Evolutionary conservation across 2,113 vertebrate species (phyloP).

Genomic region (Pseudopipra pipra): DNA sequence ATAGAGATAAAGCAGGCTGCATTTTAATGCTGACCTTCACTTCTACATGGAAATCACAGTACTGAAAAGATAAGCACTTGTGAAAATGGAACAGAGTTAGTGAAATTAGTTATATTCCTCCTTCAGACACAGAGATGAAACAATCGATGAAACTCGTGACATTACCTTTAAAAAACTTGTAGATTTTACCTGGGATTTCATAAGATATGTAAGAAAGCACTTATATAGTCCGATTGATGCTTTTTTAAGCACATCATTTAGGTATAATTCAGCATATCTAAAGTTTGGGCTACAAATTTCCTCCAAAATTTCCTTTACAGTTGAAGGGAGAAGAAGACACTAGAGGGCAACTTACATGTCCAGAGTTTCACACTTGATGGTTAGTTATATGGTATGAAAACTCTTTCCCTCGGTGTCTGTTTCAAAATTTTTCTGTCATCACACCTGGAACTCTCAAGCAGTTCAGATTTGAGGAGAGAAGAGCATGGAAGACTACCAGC

Average conservation of each 20-base stretch:
- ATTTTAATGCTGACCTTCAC: neutral
- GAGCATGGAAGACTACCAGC: neutral
- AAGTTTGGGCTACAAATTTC: neutral
- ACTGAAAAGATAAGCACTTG: neutral
- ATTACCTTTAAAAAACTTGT: neutral
- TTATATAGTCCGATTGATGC: neutral
- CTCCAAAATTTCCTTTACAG: neutral
- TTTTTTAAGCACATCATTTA: neutral
- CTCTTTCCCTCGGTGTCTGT: neutral
- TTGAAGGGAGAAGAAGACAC: neutral
- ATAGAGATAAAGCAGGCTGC: neutral
- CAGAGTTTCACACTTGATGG: neutral
- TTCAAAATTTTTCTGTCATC: neutral
- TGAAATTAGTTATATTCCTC: neutral
- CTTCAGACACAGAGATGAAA: neutral
- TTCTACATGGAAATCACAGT: neutral
- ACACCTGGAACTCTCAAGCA: neutral
- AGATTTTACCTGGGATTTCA: neutral
- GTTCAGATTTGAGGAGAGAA: neutral
- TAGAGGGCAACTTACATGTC: neutral
- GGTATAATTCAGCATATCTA: neutral
- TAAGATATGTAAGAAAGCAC: neutral
- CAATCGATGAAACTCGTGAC: neutral
- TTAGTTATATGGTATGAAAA: neutral
- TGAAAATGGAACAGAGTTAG: neutral